Evolutionary conservation across 2,888 invertebrate species (phyloP).

Genomic region (Aphidius colemani): DNA sequence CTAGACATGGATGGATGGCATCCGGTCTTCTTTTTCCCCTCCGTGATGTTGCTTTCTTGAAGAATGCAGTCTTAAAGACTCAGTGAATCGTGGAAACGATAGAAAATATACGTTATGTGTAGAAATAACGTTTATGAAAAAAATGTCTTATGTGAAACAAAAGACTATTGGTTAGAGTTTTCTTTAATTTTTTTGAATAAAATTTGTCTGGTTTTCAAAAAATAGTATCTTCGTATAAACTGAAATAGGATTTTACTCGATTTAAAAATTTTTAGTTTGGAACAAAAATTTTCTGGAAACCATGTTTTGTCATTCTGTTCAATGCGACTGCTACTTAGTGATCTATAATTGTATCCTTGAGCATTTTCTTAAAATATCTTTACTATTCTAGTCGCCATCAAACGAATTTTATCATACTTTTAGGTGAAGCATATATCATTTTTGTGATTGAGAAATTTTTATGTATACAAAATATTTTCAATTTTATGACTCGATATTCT

Average conservation of each 20-base stretch:
- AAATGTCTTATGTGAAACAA: not conserved
- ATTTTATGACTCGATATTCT: not conserved
- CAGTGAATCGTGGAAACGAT: constrained; percentile 29
- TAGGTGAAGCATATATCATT: not conserved
- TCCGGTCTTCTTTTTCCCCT: constrained; percentile 45
- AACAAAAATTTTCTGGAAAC: no score
- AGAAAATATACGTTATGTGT: constrained; percentile 26
- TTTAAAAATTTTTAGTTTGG: no score
- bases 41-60: constrained; percentile 38
- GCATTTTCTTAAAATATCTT: constrained; percentile 53
- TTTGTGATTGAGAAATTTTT: not conserved
- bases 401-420: not conserved
- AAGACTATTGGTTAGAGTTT: not conserved
- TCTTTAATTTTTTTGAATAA: not conserved
- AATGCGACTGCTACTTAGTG: constrained; percentile 33
- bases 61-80: constrained; percentile 44
- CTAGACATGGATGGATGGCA: constrained; percentile 54
- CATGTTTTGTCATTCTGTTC: constrained; percentile 27
- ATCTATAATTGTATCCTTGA: constrained; percentile 50
- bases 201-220: not conserved
- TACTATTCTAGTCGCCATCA: constrained; percentile 27
- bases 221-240: not conserved
- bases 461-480: constrained; percentile 3
- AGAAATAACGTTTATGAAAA: not conserved
- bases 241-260: no score